Percentiles rank a stretch among this genome's conserved stretches.
phyloP scores from a whole-genome alignment of 2,888 invertebrate genomes.

The Taphrorychus bicolor region DNA sequence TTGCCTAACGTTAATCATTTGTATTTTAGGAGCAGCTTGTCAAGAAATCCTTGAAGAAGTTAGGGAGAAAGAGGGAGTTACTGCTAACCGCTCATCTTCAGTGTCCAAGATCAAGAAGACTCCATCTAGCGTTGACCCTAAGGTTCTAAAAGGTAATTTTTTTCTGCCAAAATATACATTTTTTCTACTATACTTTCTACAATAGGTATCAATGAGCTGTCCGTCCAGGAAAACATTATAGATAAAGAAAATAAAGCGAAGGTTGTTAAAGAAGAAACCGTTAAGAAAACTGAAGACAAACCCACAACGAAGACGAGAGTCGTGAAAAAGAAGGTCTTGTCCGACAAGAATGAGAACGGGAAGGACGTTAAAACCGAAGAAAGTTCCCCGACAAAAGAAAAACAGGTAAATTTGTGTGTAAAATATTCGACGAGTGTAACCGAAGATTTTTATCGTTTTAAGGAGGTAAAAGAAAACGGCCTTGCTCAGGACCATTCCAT shows the following conservation, averaged over 20 bases:
- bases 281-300: conserved; percentile 48
- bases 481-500: conserved; percentile 42
- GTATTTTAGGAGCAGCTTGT: conserved; percentile 57
- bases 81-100: conserved; percentile 41
- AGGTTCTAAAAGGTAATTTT: conserved; percentile 53
- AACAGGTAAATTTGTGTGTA: not conserved
- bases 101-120: conserved; percentile 53
- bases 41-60: conserved; percentile 47
- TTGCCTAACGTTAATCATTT: too few relatives aligned
- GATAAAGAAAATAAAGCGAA: conserved; percentile 52
- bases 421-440: not conserved
- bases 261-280: conserved; percentile 45
- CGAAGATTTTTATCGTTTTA: not conserved
- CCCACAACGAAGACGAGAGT: conserved; percentile 52
- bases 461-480: conserved; percentile 40
- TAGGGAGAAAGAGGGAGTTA: conserved; percentile 25
- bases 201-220: conserved; percentile 54
- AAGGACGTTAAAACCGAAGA: conserved; percentile 15
- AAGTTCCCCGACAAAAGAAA: not conserved
- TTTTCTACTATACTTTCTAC: too few relatives aligned
- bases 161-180: not conserved
- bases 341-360: conserved; percentile 56
- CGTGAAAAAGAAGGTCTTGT: conserved; percentile 56
- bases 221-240: conserved; percentile 55
- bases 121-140: conserved; percentile 47